Percentiles rank a stretch among this genome's conserved stretches.
Evolutionary conservation across 2,888 invertebrate genomes (phyloP).

Genomic region (Agrilus cyanescens): DNA sequence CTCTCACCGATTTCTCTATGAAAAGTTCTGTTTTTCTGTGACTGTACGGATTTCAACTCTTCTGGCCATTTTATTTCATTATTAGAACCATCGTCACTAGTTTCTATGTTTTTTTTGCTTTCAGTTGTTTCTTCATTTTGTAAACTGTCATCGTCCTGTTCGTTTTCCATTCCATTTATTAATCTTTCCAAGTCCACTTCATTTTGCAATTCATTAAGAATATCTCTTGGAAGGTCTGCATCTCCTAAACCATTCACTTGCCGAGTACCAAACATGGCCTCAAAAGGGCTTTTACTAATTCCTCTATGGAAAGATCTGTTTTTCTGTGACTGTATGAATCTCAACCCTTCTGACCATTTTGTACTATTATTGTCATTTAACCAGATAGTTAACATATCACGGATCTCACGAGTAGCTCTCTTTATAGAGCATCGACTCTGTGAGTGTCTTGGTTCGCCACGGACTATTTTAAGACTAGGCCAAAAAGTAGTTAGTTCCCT

Average conservation of each 20-base stretch:
- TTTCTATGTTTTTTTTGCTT: too few species aligned
- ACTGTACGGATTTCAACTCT: slow-evolving; percentile 1
- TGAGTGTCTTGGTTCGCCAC: slow-evolving; percentile 19
- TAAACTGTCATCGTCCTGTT: too few species aligned
- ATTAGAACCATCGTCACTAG: too few species aligned
- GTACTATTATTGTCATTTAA: slow-evolving; percentile 16
- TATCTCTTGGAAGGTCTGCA: slow-evolving; percentile 1
- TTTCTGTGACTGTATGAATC: slow-evolving; percentile 13
- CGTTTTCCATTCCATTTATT: too few species aligned
- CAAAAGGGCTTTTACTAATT: slow-evolving; percentile 13
- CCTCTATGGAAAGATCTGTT: slow-evolving; percentile 15
- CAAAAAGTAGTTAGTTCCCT: slow-evolving; percentile 17
- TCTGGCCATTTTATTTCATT: too few species aligned
- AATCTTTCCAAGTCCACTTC: too few species aligned
- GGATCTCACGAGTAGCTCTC: slow-evolving; percentile 20
- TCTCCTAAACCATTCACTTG: slow-evolving; percentile 6
- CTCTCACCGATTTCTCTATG: slow-evolving; percentile 5
- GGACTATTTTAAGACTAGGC: slow-evolving; percentile 19
- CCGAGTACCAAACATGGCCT: slow-evolving; percentile 16
- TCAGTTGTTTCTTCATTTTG: too few species aligned
- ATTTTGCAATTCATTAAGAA: too few species aligned
- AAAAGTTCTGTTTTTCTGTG: slow-evolving; percentile 1
- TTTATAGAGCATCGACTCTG: slow-evolving; percentile 16
- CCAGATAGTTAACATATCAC: slow-evolving; percentile 21
- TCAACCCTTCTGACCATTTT: slow-evolving; percentile 18